Base-by-base conservation (phyloP, 2,888 invertebrate genomes). In the Pyrgus malvae region DNA sequence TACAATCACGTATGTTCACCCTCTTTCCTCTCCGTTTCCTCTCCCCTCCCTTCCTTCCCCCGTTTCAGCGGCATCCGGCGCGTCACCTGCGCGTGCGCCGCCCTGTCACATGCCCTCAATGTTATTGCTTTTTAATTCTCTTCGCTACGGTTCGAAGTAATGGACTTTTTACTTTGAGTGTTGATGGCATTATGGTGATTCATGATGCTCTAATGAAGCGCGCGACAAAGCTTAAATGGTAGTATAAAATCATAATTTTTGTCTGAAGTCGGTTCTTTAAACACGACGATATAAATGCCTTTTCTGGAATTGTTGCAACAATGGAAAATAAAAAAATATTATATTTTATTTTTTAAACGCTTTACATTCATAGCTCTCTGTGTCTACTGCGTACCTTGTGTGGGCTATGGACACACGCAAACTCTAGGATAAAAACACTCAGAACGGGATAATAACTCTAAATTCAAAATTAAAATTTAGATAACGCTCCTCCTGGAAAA, bases 91-190 rank as follows among this genome's bases (percentile, higher is more conserved):
- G 85, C 83, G 25, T 54, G 76, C 80, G 85, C 76, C 69, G 67
- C 57, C 56, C 59, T 51, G 58, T 46, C 59, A 25, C 45, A 44
- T 38, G 54, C 56, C 50, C 55, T 37, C 40, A 38, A 35, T 38
- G 69, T 86, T 86, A 88, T 84, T 71, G 74, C 74, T 69, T 83
- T 88, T 88, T 85, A 88, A 88, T 86, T 74, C 76, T 79, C 80
- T 82, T 66, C 63, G 72, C 69, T 66, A 74, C 71, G 72, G 72
- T 78, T 58, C 60, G 69, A 68, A 71, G 71, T 84, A 83, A 85
- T 84, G 75, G 73, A 78, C 70, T 77, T 80, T 83, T 66, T 83
- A 80, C 69, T 69, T 72, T 64, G 58, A 68, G 69, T 68, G 85
- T 70, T 76, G 85, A 83, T 67, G 68, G 72, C 64, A 57, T 62